Evolutionary conservation across 2,113 vertebrate species (phyloP).

Genomic region (Caranx melampygus): DNA sequence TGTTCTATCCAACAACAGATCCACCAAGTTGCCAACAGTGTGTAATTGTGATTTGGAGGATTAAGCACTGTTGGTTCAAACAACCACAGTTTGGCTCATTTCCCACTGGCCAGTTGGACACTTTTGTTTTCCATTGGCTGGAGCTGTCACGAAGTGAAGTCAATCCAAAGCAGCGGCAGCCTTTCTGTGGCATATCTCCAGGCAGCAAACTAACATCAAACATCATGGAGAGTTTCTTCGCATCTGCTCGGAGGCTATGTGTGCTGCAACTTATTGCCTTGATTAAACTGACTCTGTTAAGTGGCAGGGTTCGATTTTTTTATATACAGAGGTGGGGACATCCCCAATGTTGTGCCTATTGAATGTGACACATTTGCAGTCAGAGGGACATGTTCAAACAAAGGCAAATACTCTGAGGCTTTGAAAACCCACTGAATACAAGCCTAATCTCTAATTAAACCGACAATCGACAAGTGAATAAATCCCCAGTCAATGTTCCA

Average conservation of each 20-base stretch:
- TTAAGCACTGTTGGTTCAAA: neutral
- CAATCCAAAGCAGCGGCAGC: constrained; percentile 28
- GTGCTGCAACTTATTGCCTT: constrained; percentile 6
- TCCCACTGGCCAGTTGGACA: neutral
- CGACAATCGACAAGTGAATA: no score
- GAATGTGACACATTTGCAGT: neutral
- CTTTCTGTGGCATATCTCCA: constrained; percentile 12
- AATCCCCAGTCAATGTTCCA: no score
- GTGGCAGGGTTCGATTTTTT: neutral
- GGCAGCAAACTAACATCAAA: constrained; percentile 17
- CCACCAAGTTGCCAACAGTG: constrained; percentile 5
- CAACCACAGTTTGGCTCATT: constrained; percentile 1
- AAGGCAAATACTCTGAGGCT: no score
- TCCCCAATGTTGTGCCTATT: no score
- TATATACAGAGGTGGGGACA: no score
- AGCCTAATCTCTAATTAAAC: no score
- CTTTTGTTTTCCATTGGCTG: constrained; percentile 24
- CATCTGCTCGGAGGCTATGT: constrained; percentile 22
- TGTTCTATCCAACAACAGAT: neutral
- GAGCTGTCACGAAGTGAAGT: neutral
- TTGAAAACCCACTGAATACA: no score
- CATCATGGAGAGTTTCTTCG: constrained; percentile 33
- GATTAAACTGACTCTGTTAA: constrained; percentile 5
- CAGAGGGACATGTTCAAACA: neutral
- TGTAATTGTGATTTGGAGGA: constrained; percentile 4